These are phyloP conservation scores for Fragum fragum DNA, from an alignment of 2,888 invertebrate species.

Conservation along the genomic window DNA sequence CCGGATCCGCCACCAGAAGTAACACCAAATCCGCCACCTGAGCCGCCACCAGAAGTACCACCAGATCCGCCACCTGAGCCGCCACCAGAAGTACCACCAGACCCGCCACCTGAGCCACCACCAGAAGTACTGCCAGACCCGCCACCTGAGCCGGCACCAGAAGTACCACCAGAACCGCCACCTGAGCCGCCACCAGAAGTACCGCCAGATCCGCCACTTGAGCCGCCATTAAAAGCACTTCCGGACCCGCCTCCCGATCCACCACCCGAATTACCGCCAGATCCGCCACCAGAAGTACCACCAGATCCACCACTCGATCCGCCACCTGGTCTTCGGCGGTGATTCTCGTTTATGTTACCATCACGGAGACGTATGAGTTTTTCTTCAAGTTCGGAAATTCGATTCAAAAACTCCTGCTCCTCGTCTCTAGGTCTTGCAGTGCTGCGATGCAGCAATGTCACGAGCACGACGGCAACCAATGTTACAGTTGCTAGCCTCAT, in stretches of 20 bases:
- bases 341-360: too few species aligned
- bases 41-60: too few species aligned
- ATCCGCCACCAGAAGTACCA: background rate
- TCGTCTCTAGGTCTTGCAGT: background rate
- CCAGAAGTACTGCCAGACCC: too few species aligned
- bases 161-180: background rate
- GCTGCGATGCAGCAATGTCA: background rate
- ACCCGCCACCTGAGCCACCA: too few species aligned
- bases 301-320: background rate
- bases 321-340: background rate
- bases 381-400: background rate
- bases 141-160: background rate
- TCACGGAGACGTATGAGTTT: background rate
- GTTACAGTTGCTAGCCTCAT: background rate
- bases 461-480: background rate
- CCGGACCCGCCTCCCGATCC: background rate
- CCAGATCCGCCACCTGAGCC: too few species aligned
- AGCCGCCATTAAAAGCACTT: background rate
- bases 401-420: background rate
- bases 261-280: background rate
- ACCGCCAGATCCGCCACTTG: background rate
- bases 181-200: background rate
- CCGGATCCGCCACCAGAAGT: too few species aligned
- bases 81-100: too few species aligned
- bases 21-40: too few species aligned